Base-by-base conservation (phyloP, 2,797 vertebrate genomes). In the Sternotherus odoratus region DNA sequence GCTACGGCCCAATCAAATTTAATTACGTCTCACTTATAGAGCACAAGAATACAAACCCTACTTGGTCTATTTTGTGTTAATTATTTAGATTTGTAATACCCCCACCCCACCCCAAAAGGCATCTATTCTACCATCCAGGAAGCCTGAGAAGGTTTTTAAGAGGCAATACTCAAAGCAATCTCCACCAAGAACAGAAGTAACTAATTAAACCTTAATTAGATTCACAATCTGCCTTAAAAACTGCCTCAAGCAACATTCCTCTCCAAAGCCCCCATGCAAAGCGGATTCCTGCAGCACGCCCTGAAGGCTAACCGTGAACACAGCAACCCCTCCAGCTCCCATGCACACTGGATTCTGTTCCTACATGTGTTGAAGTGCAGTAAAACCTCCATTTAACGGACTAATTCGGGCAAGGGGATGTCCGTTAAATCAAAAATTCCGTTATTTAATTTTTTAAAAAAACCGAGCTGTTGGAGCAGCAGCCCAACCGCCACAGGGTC, bases 301-400 rank as follows among this genome's bases (percentile, higher is more conserved):
- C 53, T 82, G 12, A 87, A 87, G 51, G 56, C 36, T 60, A 80
- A 21, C 17, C 4, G 17, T 28, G 16, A 46, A 57, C 17, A 57
- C 50, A 15, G 23, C 17, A 43, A 23, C 69, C 39, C 39, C 11
- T 12, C 39, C 75, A 56, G 0, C 0, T 46, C n/a, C 17, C 54
- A 69, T 26, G 5, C 57, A 69, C 39, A 57, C 28, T 8, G 54
- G 39, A 3, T 82, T 30, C 3, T 1, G 24, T 84, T 53, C 33
- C 46, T 21, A 33, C 1, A 2, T 9, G 26, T 72, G 23, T 60
- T 16, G 24, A 21, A 78, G 54, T 6, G n/a, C n/a, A n/a, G n/a
- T n/a, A n/a, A n/a, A n/a, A n/a, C n/a, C n/a, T n/a, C n/a, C n/a
- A n/a, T n/a, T n/a, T n/a, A n/a, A n/a, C n/a, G n/a, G n/a, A n/a